phyloP scores from a whole-genome alignment of 2,797 vertebrate genomes.

The Catharus ustulatus region DNA sequence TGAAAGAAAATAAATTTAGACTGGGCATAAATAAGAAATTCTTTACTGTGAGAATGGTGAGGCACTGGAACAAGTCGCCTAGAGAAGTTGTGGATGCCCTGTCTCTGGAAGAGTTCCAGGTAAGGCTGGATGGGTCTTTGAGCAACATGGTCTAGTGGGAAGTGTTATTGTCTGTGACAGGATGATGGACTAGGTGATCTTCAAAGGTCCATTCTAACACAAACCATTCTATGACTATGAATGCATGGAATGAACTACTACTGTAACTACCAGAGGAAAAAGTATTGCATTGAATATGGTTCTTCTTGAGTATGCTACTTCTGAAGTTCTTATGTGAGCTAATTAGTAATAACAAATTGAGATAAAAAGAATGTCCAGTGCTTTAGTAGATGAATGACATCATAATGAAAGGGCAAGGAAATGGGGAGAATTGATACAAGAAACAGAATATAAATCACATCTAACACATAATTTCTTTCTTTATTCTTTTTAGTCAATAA shows the following conservation, averaged over 20 bases:
- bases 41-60: background rate
- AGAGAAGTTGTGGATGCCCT: background rate
- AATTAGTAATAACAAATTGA: background rate
- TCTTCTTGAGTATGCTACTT: background rate
- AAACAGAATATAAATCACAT: background rate
- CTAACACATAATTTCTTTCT: background rate
- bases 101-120: background rate
- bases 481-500: background rate
- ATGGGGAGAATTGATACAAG: accelerated
- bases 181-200: background rate
- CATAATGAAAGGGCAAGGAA: background rate
- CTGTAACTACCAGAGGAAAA: background rate
- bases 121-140: background rate
- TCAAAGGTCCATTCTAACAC: background rate
- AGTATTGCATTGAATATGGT: no score
- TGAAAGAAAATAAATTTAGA: background rate
- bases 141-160: background rate
- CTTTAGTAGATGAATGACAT: background rate
- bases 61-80: background rate
- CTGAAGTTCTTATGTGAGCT: background rate
- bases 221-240: background rate
- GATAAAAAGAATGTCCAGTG: background rate
- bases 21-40: background rate
- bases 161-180: background rate
- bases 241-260: background rate